Evolutionary conservation across 2,797 vertebrate species (phyloP).

Genomic region (Pitangus sulphuratus): DNA sequence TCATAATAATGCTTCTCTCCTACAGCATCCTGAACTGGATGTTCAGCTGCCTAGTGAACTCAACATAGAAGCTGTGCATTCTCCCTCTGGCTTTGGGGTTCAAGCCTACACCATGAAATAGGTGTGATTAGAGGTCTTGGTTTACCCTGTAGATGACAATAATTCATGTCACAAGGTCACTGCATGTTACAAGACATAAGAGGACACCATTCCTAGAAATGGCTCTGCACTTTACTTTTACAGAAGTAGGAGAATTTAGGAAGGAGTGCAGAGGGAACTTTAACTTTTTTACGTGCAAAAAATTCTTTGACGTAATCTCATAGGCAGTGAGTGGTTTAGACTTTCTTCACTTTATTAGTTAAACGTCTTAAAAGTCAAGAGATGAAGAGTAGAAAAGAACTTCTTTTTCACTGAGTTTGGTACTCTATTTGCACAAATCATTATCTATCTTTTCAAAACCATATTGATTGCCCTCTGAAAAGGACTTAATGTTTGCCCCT

Average conservation of each 20-base stretch:
- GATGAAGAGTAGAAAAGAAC: neutral
- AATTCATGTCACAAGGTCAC: neutral
- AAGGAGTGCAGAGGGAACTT: neutral
- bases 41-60: conserved; percentile 17
- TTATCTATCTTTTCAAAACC: neutral
- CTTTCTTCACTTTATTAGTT: neutral
- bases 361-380: neutral
- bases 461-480: neutral
- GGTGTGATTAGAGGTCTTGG: neutral
- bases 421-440: neutral
- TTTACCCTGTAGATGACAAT: neutral
- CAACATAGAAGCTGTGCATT: neutral
- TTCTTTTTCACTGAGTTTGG: neutral
- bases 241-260: neutral
- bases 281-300: neutral
- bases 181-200: neutral
- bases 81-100: neutral
- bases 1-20: conserved; percentile 22
- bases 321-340: neutral
- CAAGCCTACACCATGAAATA: neutral
- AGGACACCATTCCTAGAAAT: neutral
- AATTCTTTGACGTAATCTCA: neutral
- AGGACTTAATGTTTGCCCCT: neutral
- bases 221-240: neutral
- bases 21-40: conserved; percentile 6